Conservation (phyloP, 35 echinoderm and acorn worm species). For the Hemicentrotus pulcherrimus region DNA sequence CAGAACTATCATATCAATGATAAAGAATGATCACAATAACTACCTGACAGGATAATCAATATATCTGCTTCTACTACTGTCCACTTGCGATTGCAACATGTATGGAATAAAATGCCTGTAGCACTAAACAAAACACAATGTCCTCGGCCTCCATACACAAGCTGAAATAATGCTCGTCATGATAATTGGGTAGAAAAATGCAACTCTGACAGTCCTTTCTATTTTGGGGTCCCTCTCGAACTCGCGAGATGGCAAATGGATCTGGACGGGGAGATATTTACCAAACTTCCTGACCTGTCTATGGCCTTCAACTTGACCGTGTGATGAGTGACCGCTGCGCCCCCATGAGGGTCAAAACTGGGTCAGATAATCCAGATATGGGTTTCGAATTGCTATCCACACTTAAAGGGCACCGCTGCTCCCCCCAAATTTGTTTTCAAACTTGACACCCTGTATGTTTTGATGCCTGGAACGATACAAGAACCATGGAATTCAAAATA, state of each 20-base stretch:
- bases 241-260: background rate
- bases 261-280: background rate
- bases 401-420: background rate
- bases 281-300: conserved; percentile 23
- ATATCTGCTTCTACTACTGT: background rate
- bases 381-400: background rate
- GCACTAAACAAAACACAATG: background rate
- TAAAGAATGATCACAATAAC: background rate
- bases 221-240: background rate
- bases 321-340: conserved; percentile 21
- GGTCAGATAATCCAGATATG: conserved; percentile 21
- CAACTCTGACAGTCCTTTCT: background rate
- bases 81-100: background rate
- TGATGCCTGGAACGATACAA: background rate
- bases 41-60: background rate
- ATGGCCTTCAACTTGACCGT: conserved; percentile 36
- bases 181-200: background rate
- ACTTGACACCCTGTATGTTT: background rate
- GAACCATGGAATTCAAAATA: background rate
- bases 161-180: background rate
- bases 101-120: background rate
- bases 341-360: conserved; percentile 5
- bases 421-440: background rate
- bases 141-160: background rate
- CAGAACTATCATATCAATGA: background rate